phyloP scores from a whole-genome alignment of 2,888 invertebrate genomes.

The Spilosoma lubricipeda region DNA sequence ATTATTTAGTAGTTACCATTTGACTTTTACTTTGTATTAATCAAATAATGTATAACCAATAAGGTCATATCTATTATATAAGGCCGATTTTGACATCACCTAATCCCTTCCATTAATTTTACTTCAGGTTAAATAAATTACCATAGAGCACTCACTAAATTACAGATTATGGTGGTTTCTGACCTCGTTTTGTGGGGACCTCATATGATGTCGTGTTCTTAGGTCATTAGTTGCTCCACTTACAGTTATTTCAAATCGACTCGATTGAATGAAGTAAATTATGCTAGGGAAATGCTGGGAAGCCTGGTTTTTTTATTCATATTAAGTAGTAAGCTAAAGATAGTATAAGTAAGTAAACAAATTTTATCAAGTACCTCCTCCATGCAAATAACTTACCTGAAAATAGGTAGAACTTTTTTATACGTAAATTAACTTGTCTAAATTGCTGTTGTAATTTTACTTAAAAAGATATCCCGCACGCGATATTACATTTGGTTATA shows the following conservation, averaged over 20 bases:
- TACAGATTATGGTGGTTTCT: constrained; percentile 30
- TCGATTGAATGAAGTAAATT: constrained; percentile 33
- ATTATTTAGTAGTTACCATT: not conserved
- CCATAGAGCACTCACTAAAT: constrained; percentile 37
- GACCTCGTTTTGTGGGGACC: constrained; percentile 35
- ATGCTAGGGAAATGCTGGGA: not conserved
- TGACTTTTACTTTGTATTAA: not conserved
- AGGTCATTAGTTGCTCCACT: constrained; percentile 36
- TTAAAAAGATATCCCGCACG: not conserved
- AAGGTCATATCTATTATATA: not conserved
- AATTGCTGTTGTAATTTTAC: not conserved
- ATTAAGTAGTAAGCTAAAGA: not conserved
- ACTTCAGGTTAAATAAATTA: constrained; percentile 38
- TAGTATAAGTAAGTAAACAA: not conserved
- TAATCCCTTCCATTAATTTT: constrained; percentile 34
- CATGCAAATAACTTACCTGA: not conserved
- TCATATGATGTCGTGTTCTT: constrained; percentile 43
- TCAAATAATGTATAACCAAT: not conserved
- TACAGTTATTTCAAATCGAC: constrained; percentile 35
- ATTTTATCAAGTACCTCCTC: not conserved
- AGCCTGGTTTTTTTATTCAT: not conserved
- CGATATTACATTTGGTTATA: not conserved
- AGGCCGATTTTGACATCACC: constrained; percentile 29
- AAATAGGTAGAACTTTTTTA: not conserved
- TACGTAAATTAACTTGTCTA: not conserved